Percentiles rank a stretch among this genome's conserved stretches.
Conservation (phyloP, 2,888 invertebrate species). For the Cetonia aurata region DNA sequence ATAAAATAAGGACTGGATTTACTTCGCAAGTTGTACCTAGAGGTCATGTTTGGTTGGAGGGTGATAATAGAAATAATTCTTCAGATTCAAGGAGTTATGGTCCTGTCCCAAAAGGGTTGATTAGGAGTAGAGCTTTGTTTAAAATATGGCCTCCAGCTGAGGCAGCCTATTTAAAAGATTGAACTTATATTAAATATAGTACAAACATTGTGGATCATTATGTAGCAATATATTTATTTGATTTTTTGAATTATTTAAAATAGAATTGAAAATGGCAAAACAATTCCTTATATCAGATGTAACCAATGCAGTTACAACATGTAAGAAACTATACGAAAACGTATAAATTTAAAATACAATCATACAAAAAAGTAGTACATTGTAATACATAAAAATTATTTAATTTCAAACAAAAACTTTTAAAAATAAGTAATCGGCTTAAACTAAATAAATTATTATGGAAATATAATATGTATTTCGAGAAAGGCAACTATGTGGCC, state of each 20-base stretch:
- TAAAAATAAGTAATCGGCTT: no score
- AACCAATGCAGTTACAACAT: no score
- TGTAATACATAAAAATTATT: no score
- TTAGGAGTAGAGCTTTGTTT: constrained; percentile 85
- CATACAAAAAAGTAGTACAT: no score
- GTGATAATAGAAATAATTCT: constrained; percentile 88
- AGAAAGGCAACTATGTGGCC: no score
- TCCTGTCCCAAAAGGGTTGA: constrained; percentile 87
- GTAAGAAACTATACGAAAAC: no score
- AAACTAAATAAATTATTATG: no score
- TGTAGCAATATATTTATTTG: neutral
- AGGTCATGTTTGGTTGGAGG: constrained; percentile 93
- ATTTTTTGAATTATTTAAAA: neutral
- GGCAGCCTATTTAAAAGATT: constrained; percentile 57
- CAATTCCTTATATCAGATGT: no score
- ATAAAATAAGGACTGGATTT: constrained; percentile 70
- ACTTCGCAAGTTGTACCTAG: constrained; percentile 76
- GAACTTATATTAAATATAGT: constrained; percentile 5
- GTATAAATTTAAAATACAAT: no score
- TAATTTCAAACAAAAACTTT: no score
- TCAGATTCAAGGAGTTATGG: constrained; percentile 90
- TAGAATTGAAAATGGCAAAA: no score
- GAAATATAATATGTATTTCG: no score
- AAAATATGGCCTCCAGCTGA: constrained; percentile 80
- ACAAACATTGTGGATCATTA: neutral